Conservation (phyloP, 1,140 invertebrate genomes). For the Atta colombica region DNA sequence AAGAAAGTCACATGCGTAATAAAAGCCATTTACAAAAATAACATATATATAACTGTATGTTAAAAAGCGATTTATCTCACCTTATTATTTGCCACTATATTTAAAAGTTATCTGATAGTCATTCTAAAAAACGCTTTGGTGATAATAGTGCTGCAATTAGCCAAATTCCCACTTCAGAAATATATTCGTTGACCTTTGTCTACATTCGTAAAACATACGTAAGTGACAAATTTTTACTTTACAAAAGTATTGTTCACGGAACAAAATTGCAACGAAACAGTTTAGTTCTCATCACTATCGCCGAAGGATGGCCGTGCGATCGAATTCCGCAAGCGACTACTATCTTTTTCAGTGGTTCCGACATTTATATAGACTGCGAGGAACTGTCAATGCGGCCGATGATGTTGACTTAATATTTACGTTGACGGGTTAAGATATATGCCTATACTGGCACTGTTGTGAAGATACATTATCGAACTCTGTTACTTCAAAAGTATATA, state of each 20-base stretch:
- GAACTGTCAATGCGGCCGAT: constrained; percentile 45
- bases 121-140: not conserved
- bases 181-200: not conserved
- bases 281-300: not conserved
- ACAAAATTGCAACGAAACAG: not conserved
- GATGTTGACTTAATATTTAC: constrained; percentile 41
- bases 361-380: constrained; percentile 50
- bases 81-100: not conserved
- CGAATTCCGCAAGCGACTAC: constrained; percentile 66
- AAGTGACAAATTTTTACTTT: not conserved
- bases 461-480: constrained; percentile 48
- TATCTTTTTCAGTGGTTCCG: constrained; percentile 57
- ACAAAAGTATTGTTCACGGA: not conserved
- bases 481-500: not conserved
- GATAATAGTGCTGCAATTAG: not conserved
- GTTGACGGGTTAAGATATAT: constrained; percentile 6
- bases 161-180: not conserved
- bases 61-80: not conserved
- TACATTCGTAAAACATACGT: not conserved
- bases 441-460: not conserved
- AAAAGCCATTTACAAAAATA: not conserved
- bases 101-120: constrained; percentile 10
- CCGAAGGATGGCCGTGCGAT: constrained; percentile 20
- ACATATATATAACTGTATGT: not conserved
- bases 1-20: not conserved